Percentiles rank a stretch among this genome's conserved stretches.
These are phyloP conservation scores for Harpalus rubripes DNA, from an alignment of 2,888 invertebrate species.

Conservation along the genomic window DNA sequence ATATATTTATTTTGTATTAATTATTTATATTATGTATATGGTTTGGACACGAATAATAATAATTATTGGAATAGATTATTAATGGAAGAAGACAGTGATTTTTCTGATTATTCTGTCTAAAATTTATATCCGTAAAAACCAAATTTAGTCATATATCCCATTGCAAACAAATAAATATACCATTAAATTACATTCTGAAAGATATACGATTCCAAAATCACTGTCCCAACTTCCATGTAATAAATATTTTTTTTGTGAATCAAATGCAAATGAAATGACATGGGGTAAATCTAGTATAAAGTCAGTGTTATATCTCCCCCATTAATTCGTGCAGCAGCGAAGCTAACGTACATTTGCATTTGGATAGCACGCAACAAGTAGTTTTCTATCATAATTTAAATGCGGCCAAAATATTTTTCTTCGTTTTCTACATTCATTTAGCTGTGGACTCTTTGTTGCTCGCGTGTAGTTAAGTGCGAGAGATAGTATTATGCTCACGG, in stretches of 20 bases:
- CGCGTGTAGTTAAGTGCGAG: neutral
- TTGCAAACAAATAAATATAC: too few species aligned
- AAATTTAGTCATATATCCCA: too few species aligned
- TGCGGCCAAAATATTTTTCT: conserved; percentile 4
- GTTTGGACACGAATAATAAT: too few species aligned
- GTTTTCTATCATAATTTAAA: conserved; percentile 28
- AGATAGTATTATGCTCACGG: conserved; percentile 1
- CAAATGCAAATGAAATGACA: neutral
- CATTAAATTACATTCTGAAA: too few species aligned
- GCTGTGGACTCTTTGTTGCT: neutral
- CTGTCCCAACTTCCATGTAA: neutral
- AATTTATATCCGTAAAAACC: too few species aligned
- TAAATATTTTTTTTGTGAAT: neutral
- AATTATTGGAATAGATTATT: too few species aligned
- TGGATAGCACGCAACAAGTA: conserved; percentile 21
- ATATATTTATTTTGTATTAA: too few species aligned
- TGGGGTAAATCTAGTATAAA: neutral
- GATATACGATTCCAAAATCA: too few species aligned
- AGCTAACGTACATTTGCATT: conserved; percentile 4
- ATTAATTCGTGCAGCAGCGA: neutral
- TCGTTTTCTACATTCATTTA: neutral
- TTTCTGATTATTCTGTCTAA: too few species aligned
- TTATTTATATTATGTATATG: too few species aligned
- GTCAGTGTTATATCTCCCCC: conserved; percentile 10
- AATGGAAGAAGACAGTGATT: too few species aligned